Conservation (phyloP, 2,113 vertebrate species). For the Apeltes quadracus region DNA sequence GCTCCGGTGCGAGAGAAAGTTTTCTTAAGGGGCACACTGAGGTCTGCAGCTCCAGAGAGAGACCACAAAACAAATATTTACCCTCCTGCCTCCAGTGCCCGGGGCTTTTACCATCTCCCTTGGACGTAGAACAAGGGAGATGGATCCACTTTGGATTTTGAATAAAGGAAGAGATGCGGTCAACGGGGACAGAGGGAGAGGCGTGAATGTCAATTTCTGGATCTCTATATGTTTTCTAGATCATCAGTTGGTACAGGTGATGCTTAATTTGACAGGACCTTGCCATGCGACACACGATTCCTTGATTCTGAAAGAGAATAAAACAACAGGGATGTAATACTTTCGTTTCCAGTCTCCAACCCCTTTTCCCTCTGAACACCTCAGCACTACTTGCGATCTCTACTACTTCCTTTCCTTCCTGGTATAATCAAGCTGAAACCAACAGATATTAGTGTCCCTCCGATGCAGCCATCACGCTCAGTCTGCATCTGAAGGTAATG, state of each 20-base stretch:
- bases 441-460: conserved; percentile 70
- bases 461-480: conserved; percentile 74
- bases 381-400: conserved; percentile 37
- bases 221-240: conserved; percentile 10
- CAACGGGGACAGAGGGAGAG: conserved; percentile 18
- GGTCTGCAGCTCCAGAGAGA: conserved; percentile 69
- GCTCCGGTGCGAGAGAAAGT: conserved; percentile 74
- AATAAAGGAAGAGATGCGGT: conserved; percentile 24
- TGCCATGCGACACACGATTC: background rate
- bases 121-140: conserved; percentile 36
- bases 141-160: conserved; percentile 52
- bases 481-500: conserved; percentile 71
- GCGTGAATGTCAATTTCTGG: conserved; percentile 2
- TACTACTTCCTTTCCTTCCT: conserved; percentile 51
- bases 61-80: conserved; percentile 80
- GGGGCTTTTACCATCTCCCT: conserved; percentile 37
- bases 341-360: conserved; percentile 20
- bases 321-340: conserved; percentile 3
- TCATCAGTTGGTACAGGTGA: conserved; percentile 17
- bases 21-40: conserved; percentile 77
- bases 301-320: conserved; percentile 8
- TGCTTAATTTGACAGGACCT: background rate
- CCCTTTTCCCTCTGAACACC: conserved; percentile 10
- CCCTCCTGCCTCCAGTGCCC: conserved; percentile 55
- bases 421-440: conserved; percentile 65